Percentiles rank a stretch among this genome's conserved stretches.
These are phyloP conservation scores for Monochamus alternatus DNA, from an alignment of 2,888 invertebrate genomes.

Conservation along the genomic window DNA sequence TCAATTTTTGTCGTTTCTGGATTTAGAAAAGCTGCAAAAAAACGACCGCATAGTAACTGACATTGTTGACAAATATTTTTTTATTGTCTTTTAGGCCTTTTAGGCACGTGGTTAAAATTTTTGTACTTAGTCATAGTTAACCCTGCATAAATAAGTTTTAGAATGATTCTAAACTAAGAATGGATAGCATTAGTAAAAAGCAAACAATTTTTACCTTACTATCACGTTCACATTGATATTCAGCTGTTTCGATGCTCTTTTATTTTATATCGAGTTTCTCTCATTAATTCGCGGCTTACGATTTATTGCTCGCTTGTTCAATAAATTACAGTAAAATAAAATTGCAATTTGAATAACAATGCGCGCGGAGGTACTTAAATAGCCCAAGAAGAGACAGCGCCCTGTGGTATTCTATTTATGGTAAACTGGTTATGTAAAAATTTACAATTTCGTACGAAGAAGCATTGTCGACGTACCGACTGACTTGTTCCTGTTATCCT, in stretches of 20 bases:
- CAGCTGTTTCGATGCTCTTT: neutral
- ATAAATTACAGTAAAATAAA: neutral
- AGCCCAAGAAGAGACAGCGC: neutral
- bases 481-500: neutral
- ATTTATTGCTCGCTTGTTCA: neutral
- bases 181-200: too few species aligned
- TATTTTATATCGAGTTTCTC: neutral
- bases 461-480: too few species aligned
- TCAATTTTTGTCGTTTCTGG: too few species aligned
- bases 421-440: neutral
- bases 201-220: too few species aligned
- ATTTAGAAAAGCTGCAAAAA: too few species aligned
- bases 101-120: too few species aligned
- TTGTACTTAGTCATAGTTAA: too few species aligned
- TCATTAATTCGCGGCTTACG: neutral
- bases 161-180: too few species aligned
- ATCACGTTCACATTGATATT: neutral
- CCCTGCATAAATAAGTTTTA: too few species aligned
- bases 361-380: neutral
- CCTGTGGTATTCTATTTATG: neutral
- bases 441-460: neutral
- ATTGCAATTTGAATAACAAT: neutral
- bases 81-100: too few species aligned
- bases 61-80: too few species aligned
- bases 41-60: too few species aligned